These are phyloP conservation scores for Protobothrops mucrosquamatus DNA, from an alignment of 2,113 vertebrate species.

Conservation along the genomic window DNA sequence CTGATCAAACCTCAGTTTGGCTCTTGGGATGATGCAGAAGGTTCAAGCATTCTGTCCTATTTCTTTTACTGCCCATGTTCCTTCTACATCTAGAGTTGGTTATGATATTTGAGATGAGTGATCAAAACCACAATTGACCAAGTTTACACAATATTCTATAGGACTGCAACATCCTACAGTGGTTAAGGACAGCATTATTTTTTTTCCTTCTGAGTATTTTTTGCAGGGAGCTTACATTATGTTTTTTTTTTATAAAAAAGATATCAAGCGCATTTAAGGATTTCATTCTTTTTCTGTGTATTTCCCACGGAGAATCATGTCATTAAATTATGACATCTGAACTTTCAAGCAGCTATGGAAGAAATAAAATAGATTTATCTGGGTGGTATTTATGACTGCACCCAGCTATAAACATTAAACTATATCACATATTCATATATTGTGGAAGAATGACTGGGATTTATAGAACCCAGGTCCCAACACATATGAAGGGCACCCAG, in stretches of 20 bases:
- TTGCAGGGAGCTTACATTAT: neutral
- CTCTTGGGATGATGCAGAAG: neutral
- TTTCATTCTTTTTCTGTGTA: neutral
- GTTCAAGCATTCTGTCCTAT: neutral
- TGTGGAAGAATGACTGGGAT: neutral
- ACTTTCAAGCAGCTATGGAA: neutral
- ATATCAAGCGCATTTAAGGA: neutral
- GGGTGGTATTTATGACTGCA: neutral
- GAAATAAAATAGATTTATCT: neutral
- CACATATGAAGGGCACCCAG: neutral
- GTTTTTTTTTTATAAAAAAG: neutral
- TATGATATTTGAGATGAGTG: neutral
- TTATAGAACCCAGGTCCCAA: neutral
- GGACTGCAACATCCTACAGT: neutral
- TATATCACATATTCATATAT: neutral
- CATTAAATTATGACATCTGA: neutral
- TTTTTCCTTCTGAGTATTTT: neutral
- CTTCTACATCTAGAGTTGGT: neutral
- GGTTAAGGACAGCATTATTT: neutral
- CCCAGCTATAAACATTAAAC: neutral
- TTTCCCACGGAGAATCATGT: neutral
- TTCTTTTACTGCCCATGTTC: neutral
- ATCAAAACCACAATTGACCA: neutral
- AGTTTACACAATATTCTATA: neutral
- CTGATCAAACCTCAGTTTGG: neutral